A percentile compares a stretch with the other conserved stretches of the same genome.
Conservation (phyloP, 2,113 vertebrate species). For the Polypterus senegalus region DNA sequence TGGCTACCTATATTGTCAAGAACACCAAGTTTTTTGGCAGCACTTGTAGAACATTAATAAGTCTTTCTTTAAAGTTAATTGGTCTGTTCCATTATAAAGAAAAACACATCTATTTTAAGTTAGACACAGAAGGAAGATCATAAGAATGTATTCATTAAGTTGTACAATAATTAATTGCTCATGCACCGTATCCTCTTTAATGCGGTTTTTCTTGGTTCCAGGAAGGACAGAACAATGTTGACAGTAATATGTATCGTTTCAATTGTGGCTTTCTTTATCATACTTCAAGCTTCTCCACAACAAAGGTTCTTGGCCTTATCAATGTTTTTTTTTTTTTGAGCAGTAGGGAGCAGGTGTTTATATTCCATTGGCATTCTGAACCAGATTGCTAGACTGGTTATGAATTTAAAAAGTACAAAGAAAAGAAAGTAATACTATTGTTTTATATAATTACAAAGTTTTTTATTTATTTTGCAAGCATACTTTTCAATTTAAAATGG, state of each 20-base stretch:
- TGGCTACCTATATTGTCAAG: not conserved
- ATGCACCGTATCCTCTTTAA: conserved; percentile 5
- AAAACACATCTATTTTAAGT: not conserved
- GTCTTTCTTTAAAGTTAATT: not conserved
- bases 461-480: too few species aligned
- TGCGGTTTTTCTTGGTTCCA: conserved; percentile 8
- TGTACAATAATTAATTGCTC: not conserved
- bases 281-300: conserved; percentile 9
- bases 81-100: not conserved
- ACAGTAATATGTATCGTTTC: not conserved
- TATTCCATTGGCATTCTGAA: conserved; percentile 8
- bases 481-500: too few species aligned
- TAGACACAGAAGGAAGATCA: conserved; percentile 1
- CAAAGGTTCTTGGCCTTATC: conserved; percentile 8
- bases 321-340: conserved; percentile 8
- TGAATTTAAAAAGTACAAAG: conserved; percentile 2
- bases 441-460: too few species aligned
- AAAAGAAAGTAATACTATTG: not conserved
- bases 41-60: not conserved
- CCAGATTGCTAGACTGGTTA: conserved; percentile 14
- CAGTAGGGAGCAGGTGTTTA: conserved; percentile 12
- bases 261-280: conserved; percentile 11
- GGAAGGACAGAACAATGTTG: conserved; percentile 8
- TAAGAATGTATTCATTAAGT: conserved; percentile 1
- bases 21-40: not conserved